Conservation (phyloP, 2,113 vertebrate species). For the Mobula birostris region DNA sequence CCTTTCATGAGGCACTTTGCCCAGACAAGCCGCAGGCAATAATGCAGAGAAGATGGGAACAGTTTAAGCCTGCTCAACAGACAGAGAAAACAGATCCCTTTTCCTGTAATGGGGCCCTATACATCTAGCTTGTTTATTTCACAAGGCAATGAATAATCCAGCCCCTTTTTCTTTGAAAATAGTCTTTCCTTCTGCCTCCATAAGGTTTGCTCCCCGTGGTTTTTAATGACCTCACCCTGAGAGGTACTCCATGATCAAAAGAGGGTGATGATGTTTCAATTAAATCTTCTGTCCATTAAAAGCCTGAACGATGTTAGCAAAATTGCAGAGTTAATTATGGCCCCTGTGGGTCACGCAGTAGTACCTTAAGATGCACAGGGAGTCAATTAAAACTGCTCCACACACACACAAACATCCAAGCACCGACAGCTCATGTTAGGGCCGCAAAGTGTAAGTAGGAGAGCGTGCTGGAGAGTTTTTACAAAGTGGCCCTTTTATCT, state of each 20-base stretch:
- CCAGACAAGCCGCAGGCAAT: background rate
- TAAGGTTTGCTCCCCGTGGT: background rate
- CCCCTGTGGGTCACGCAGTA: background rate
- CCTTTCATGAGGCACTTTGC: background rate
- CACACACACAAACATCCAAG: background rate
- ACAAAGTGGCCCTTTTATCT: background rate
- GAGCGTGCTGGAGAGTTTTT: background rate
- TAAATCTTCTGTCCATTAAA: constrained; percentile 27
- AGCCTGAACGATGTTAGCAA: background rate
- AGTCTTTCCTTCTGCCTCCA: background rate
- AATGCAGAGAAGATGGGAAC: background rate
- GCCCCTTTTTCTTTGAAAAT: background rate
- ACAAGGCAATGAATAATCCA: constrained; percentile 1
- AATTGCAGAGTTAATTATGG: constrained; percentile 6
- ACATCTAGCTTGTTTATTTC: background rate
- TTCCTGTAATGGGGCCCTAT: background rate
- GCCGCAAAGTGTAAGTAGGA: background rate
- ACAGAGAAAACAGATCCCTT: background rate
- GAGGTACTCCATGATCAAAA: background rate
- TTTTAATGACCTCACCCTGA: background rate
- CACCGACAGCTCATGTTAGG: background rate
- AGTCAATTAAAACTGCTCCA: background rate
- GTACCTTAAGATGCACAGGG: background rate
- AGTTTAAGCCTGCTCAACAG: background rate
- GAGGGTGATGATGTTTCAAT: constrained; percentile 28